A percentile compares a stretch with the other conserved stretches of the same genome.
These are phyloP conservation scores for Bubo blakistoni DNA, from an alignment of 2,113 vertebrate species.

Conservation along the genomic window DNA sequence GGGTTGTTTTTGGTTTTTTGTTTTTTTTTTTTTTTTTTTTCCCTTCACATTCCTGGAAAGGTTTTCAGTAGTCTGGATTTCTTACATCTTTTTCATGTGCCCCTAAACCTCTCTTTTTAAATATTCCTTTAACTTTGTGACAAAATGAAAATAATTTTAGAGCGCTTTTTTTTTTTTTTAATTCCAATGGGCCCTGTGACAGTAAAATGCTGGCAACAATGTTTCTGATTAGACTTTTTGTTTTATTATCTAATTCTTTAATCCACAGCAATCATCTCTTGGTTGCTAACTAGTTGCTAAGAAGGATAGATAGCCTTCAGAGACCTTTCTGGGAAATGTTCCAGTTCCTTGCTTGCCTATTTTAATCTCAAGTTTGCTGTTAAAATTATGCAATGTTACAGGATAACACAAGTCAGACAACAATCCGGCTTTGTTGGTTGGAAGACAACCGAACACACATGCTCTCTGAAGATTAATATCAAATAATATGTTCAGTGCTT, in stretches of 20 bases:
- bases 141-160: background rate
- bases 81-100: background rate
- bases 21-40: constrained; percentile 22
- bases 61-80: constrained; percentile 31
- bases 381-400: constrained; percentile 26
- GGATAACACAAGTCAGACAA: background rate
- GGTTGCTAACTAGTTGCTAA: constrained; percentile 32
- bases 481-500: background rate
- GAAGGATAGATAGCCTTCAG: constrained; percentile 12
- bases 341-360: constrained; percentile 3
- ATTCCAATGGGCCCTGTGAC: background rate
- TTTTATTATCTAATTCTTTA: constrained; percentile 53
- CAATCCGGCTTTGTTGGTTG: background rate
- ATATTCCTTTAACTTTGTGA: constrained; percentile 12
- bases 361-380: constrained; percentile 58
- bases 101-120: background rate
- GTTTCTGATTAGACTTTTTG: constrained; percentile 41
- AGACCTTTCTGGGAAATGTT: constrained; percentile 54
- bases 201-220: background rate
- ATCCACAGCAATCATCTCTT: constrained; percentile 22
- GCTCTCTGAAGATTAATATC: background rate
- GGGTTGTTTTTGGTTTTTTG: background rate
- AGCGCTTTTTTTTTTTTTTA: background rate
- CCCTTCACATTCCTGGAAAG: constrained; percentile 6
- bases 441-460: background rate